These are phyloP conservation scores for Zeugodacus cucurbitae DNA, from an alignment of 1,140 invertebrate genomes.

Conservation along the genomic window DNA sequence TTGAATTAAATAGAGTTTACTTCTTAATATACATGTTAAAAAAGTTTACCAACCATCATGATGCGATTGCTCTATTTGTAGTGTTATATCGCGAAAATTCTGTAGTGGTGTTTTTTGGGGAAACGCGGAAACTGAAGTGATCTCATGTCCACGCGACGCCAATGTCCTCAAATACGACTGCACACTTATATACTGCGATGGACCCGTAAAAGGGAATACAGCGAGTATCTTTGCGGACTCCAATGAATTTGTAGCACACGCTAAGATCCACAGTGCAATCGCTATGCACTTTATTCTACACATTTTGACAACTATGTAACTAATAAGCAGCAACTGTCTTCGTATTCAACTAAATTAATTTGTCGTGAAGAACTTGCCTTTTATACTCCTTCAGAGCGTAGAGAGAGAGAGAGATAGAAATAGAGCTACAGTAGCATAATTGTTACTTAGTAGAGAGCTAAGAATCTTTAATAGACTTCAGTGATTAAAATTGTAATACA, in stretches of 20 bases:
- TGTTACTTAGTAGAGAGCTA: no score
- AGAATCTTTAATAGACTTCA: no score
- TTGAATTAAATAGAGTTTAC: neutral
- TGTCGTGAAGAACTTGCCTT: no score
- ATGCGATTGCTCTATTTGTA: neutral
- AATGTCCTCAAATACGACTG: slow-evolving; percentile 63
- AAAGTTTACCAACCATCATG: neutral
- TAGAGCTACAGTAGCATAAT: no score
- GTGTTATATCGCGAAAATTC: slow-evolving; percentile 61
- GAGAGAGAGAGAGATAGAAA: no score
- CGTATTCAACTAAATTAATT: no score
- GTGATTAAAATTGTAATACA: no score
- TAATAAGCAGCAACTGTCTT: no score
- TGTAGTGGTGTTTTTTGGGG: slow-evolving; percentile 52
- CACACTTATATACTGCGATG: slow-evolving; percentile 59
- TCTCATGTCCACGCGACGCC: slow-evolving; percentile 65
- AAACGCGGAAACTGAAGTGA: slow-evolving; percentile 67
- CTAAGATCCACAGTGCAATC: slow-evolving; percentile 50
- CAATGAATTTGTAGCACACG: neutral
- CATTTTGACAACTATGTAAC: no score
- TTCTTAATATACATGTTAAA: no score
- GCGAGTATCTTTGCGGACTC: slow-evolving; percentile 53
- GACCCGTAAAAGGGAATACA: slow-evolving; percentile 57
- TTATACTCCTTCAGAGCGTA: no score
- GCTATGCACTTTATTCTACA: no score